Base-by-base conservation (phyloP, 92 coral and sea anemone species). In the Siderastrea siderea region DNA sequence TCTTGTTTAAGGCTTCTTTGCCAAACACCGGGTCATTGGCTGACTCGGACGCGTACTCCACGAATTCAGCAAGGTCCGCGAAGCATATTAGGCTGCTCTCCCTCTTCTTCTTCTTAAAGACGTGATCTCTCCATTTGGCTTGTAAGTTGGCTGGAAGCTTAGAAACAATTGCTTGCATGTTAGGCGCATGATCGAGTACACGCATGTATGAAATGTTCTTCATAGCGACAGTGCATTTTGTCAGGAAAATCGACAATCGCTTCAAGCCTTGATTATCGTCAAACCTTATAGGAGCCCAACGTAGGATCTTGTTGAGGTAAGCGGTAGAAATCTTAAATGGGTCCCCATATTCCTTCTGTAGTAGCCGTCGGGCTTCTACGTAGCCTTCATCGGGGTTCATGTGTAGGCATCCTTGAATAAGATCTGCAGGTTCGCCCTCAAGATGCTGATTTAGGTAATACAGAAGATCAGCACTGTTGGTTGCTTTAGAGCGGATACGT, bases 361-460 rank as follows among this genome's bases (percentile, higher is more conserved):
- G n/a, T n/a, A n/a, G n/a, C n/a, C n/a, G n/a, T n/a, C n/a, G n/a
- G n/a, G n/a, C n/a, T n/a, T n/a, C n/a, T n/a, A n/a, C n/a, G n/a
- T n/a, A n/a, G n/a, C n/a, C n/a, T n/a, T n/a, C n/a, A n/a, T n/a
- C n/a, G n/a, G n/a, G n/a, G n/a, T n/a, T n/a, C n/a, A n/a, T n/a
- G n/a, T n/a, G n/a, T n/a, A n/a, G n/a, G n/a, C n/a, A n/a, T n/a
- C n/a, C n/a, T n/a, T n/a, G n/a, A n/a, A n/a, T n/a, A n/a, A 94
- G 74, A 5, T 91, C 93, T 73, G 72, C 89, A 8, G 94, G 86
- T 69, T 91, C 94, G 3, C 86, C 94, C 0, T 2, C n/a, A 2
- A 93, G 79, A 51, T 91, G 92, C 74, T 93, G 96, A 63, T 93
- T 74, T n/a, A n/a, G n/a, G n/a, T n/a, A n/a, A n/a, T n/a, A n/a